These are phyloP conservation scores for Chrysina gloriosa DNA, from an alignment of 2,888 invertebrate species.

Conservation along the genomic window DNA sequence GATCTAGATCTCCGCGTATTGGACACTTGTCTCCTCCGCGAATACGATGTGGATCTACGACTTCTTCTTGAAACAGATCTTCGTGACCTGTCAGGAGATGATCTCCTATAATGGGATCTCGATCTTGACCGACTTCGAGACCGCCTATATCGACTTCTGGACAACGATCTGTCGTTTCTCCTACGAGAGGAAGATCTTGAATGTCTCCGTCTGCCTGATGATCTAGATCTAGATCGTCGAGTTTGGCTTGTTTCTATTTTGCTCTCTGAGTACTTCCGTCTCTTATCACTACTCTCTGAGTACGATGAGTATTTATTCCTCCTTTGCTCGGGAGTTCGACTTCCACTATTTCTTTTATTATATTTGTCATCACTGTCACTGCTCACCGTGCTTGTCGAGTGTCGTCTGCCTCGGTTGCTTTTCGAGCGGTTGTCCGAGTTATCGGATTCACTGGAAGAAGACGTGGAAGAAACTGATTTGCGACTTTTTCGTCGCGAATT, in stretches of 20 bases:
- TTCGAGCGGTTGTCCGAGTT: constrained; percentile 38
- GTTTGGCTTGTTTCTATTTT: constrained; percentile 28
- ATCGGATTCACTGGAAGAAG: constrained; percentile 48
- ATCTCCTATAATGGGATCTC: constrained; percentile 41
- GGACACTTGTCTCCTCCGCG: constrained; percentile 47
- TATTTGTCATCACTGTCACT: constrained; percentile 46
- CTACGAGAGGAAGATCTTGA: constrained; percentile 42
- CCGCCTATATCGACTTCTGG: constrained; percentile 41
- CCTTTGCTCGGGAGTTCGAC: constrained; percentile 45
- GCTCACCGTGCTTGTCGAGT: constrained; percentile 49
- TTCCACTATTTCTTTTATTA: constrained; percentile 48
- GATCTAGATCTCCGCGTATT: constrained; percentile 52
- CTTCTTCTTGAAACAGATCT: constrained; percentile 47
- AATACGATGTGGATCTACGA: constrained; percentile 47
- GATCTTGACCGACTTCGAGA: constrained; percentile 47
- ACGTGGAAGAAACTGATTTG: constrained; percentile 44
- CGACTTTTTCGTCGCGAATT: constrained; percentile 40
- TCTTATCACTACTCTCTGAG: constrained; percentile 38
- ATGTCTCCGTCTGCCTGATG: constrained; percentile 44
- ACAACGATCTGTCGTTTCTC: constrained; percentile 36
- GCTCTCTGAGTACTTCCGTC: constrained; percentile 40
- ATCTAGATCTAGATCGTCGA: constrained; percentile 46
- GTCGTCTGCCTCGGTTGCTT: constrained; percentile 43
- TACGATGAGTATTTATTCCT: constrained; percentile 43
- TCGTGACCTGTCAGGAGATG: constrained; percentile 41